Conservation (phyloP, 2,797 vertebrate genomes). For the Ptychadena robeensis region DNA sequence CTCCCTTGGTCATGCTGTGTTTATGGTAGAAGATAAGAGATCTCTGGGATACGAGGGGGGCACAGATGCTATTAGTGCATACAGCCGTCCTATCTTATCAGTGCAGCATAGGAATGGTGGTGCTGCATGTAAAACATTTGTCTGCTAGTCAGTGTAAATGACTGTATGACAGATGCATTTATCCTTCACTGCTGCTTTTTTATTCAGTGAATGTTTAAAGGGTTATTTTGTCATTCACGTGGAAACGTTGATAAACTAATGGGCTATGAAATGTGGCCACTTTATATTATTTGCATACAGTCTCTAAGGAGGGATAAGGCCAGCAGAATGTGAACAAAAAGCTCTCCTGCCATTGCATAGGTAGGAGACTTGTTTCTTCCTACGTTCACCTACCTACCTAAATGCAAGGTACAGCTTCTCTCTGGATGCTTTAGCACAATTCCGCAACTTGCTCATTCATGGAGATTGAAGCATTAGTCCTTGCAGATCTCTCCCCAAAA, state of each 20-base stretch:
- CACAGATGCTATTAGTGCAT: background rate
- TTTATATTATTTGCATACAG: constrained; percentile 50
- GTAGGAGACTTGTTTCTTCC: constrained; percentile 5
- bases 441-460: background rate
- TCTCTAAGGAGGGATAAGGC: constrained; percentile 47
- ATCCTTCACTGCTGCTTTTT: constrained; percentile 41
- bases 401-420: background rate
- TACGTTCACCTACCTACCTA: background rate
- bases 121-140: constrained; percentile 32
- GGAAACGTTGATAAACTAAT: constrained; percentile 50
- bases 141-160: constrained; percentile 26
- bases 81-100: constrained; percentile 22
- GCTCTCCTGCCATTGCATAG: constrained; percentile 27
- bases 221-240: constrained; percentile 46
- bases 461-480: background rate
- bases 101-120: constrained; percentile 23
- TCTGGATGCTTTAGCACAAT: background rate
- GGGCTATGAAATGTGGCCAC: constrained; percentile 48
- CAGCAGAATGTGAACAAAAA: constrained; percentile 19
- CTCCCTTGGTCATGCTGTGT: no score
- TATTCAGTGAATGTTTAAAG: constrained; percentile 2
- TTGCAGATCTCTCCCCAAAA: no score
- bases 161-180: constrained; percentile 24
- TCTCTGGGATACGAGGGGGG: constrained; percentile 1
- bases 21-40: background rate